Base-by-base conservation (phyloP, 2,113 vertebrate species). In the Podarcis raffonei region DNA sequence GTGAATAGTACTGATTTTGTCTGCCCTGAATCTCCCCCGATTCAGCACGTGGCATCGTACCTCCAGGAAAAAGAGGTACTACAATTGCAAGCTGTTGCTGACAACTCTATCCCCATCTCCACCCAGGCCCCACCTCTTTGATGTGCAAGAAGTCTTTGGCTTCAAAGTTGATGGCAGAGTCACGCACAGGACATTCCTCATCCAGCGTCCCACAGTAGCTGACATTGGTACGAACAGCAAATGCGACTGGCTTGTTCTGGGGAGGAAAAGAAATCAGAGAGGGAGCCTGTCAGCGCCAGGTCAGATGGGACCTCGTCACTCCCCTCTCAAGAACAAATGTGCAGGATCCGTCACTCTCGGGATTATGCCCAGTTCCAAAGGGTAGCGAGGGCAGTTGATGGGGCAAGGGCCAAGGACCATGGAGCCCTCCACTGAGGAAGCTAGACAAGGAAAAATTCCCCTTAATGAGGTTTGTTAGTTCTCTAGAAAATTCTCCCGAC, bases 131-230 rank as follows among this genome's bases (percentile, higher is more conserved):
- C 35, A 99, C 98, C 98, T 99, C 98, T 97, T 99, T 99, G 97
- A 99, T 99, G 96, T 99, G 98, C 96, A 99, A 97, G 97, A 99
- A 99, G 96, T 99, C 98, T 98, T 99, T 99, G 98, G 98, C 98
- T 97, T 99, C 98, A 11, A 99, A 99, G 95, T 99, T 99, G 96
- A 99, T 98, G 94, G 98, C 98, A 84, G 98, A 97, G 96, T 98
- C 98, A 96, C 99, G 98, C 95, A 99, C 98, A 2, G 98, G 98
- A 95, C 98, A 99, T 95, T 99, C 98, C 96, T 99, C 98, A 23
- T 99, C 98, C 95, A 99, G 96, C 62, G 98, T 98, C 9, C 98
- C 98, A 69, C 98, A 99, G 97, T 99, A 99, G 95, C 97, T 98
- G 97, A 99, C 98, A 97, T 99, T 99, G 32, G 98, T 99, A 96